These are phyloP conservation scores for Cydia fagiglandana DNA, from an alignment of 1,140 invertebrate genomes.

Conservation along the genomic window DNA sequence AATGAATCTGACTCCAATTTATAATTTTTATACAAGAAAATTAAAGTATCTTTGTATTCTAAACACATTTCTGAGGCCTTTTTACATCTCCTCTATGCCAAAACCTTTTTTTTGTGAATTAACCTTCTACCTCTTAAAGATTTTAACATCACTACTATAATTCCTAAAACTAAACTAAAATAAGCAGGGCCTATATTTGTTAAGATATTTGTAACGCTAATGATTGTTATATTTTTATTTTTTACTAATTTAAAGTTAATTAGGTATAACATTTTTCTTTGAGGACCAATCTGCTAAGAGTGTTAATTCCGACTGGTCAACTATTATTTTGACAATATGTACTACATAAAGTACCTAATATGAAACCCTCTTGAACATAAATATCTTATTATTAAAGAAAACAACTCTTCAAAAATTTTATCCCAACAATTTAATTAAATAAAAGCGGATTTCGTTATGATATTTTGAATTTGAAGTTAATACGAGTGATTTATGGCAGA, in stretches of 20 bases:
- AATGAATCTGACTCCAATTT: too few species aligned
- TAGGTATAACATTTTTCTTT: conserved; percentile 26
- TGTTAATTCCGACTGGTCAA: background rate
- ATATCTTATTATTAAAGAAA: background rate
- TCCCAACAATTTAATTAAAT: background rate
- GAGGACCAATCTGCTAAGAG: conserved; percentile 21
- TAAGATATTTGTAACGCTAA: conserved; percentile 6
- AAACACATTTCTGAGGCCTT: background rate
- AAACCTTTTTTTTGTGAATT: conserved; percentile 5
- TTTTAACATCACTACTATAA: conserved; percentile 13
- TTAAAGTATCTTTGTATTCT: background rate
- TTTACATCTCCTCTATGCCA: conserved; percentile 24
- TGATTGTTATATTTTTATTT: conserved; percentile 19
- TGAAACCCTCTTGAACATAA: background rate
- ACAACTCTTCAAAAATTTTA: background rate
- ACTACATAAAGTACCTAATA: background rate
- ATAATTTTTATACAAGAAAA: background rate
- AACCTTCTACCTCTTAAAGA: conserved; percentile 30
- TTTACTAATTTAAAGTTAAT: conserved; percentile 29
- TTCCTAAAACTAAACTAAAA: conserved; percentile 20
- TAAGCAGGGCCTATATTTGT: conserved; percentile 30
- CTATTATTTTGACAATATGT: conserved; percentile 16
- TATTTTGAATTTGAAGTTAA: background rate
- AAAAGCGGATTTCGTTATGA: background rate
- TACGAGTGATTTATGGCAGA: background rate